Percentiles rank a stretch among this genome's conserved stretches.
Evolutionary conservation across 2,113 vertebrate species (phyloP).

Genomic region (Charadrius vociferus): DNA sequence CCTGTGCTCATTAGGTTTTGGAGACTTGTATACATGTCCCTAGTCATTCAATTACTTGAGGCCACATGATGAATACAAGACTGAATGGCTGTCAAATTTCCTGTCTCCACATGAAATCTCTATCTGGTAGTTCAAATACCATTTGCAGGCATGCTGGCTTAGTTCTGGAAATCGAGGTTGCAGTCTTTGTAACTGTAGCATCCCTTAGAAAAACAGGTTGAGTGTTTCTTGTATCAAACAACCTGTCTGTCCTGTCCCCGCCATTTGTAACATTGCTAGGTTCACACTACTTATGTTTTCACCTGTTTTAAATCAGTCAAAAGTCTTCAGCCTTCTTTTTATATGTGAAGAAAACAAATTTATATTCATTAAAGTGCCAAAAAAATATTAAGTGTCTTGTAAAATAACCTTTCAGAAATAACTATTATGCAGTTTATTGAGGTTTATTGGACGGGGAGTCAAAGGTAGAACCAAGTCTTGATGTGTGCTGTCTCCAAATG

Average conservation of each 20-base stretch:
- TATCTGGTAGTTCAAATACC: conserved; percentile 36
- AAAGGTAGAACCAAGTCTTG: neutral
- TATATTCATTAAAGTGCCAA: neutral
- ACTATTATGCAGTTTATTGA: neutral
- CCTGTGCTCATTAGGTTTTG: conserved; percentile 33
- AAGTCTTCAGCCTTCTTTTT: neutral
- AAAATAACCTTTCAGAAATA: conserved; percentile 9
- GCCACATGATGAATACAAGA: neutral
- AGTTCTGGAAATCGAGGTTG: conserved; percentile 1
- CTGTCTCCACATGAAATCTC: conserved; percentile 49
- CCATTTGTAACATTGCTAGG: neutral
- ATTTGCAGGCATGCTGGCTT: conserved; percentile 25
- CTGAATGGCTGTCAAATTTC: conserved; percentile 54
- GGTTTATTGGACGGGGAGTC: neutral
- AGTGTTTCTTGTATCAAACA: neutral
- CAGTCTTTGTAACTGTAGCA: neutral
- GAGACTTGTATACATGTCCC: conserved; percentile 5
- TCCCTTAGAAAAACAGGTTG: neutral
- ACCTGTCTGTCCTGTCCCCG: neutral
- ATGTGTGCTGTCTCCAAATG: neutral
- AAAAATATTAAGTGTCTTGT: neutral
- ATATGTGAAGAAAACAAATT: neutral
- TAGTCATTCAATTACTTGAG: neutral
- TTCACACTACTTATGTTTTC: neutral
- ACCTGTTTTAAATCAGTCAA: neutral